Base-by-base conservation (phyloP, 2,888 invertebrate genomes). In the Eledone cirrhosa region DNA sequence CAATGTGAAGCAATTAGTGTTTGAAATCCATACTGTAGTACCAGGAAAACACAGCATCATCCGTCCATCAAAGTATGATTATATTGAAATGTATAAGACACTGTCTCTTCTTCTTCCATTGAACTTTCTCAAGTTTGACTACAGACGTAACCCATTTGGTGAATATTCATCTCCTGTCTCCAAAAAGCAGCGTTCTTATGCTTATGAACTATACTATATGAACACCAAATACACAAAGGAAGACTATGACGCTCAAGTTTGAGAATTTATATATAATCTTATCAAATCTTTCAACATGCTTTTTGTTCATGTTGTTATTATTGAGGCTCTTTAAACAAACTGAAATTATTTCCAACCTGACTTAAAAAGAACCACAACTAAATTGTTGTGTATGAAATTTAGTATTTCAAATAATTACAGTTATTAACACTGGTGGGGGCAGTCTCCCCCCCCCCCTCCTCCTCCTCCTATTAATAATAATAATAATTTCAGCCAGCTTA, bases 191-290 rank as follows among this genome's bases (percentile, higher is more conserved):
- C 78, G 85, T 27, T 86, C 86, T 0, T 84, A 83, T 76, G 87
- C 87, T 79, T 87, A 87, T 67, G 88, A 88, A 48, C 75, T 87
- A 19, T 85, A 87, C 82, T 87, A 86, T 79, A 48, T 88, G 31
- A 88, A 88, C 74, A 83, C 84, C 80, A 85, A 86, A 63, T 85
- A 86, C 81, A 82, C 87, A 11, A 77, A 78, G 19, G 33, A 69
- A 69, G 69, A 69, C 19, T 69, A 69, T 22, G 69, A 69, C 31
- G 33, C 69, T 16, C 19, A 69, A 19, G 22, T 33, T 2, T 69
- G 33, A 69, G 41, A 41, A 8, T 41, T 2, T 41, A 33, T 33
- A 41, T 41, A 41, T 41, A 5, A 0, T 41, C 11, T 41, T 41
- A 11, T 41, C n/a, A n/a, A n/a, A 41, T 41, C 41, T 41, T 41